Conservation (phyloP, 37 sponge, comb jelly and placozoan species). For the Ianthella basta region DNA sequence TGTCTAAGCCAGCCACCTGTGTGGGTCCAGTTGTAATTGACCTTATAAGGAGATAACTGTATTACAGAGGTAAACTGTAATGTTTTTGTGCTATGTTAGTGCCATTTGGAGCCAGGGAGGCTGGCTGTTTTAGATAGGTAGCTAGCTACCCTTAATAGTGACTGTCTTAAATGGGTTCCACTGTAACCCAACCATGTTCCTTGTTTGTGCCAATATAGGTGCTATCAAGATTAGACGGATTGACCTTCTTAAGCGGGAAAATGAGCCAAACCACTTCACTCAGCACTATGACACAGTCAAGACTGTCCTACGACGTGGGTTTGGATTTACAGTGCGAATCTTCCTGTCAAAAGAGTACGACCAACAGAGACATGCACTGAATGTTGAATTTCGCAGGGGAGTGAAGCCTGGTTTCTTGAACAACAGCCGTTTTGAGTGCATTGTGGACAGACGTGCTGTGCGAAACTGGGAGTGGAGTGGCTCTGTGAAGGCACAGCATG, state of each 20-base stretch:
- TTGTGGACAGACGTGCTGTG: background rate
- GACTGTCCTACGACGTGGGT: background rate
- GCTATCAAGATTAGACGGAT: background rate
- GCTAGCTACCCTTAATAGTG: no score
- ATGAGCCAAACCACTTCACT: background rate
- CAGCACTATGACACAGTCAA: background rate
- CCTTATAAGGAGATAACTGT: no score
- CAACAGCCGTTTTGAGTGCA: constrained; percentile 14
- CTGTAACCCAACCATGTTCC: no score
- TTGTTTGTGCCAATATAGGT: no score
- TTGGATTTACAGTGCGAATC: background rate
- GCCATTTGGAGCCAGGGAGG: no score
- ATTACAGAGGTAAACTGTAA: no score
- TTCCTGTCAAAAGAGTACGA: constrained; percentile 10
- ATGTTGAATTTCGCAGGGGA: constrained; percentile 2
- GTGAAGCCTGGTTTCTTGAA: background rate
- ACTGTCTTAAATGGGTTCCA: no score
- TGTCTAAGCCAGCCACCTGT: no score
- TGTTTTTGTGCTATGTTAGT: no score
- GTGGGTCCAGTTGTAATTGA: no score
- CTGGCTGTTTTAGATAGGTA: no score
- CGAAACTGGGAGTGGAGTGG: constrained; percentile 16
- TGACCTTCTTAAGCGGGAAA: constrained; percentile 1
- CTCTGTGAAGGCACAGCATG: background rate
- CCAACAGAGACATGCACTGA: background rate